A percentile compares a stretch with the other conserved stretches of the same genome.
These are phyloP conservation scores for Reticulitermes lucifugus DNA, from an alignment of 2,888 invertebrate species.

Conservation along the genomic window DNA sequence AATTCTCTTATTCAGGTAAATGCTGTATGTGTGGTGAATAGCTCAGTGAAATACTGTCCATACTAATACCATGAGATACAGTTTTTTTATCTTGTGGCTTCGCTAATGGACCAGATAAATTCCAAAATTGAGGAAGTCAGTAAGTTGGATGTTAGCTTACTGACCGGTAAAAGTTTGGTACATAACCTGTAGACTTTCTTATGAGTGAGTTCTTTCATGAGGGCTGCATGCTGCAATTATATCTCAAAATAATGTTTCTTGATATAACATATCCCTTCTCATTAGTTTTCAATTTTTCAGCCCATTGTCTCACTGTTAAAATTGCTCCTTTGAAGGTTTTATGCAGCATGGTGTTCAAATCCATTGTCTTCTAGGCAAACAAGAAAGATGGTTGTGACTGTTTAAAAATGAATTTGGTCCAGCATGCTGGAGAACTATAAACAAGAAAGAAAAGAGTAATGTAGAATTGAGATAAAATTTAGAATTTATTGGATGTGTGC, in stretches of 20 bases:
- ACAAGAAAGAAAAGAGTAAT: not conserved
- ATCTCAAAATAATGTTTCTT: no score
- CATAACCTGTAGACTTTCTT: not conserved
- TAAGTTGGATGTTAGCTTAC: not conserved
- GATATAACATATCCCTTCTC: no score
- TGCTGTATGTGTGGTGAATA: no score
- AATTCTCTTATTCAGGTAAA: no score
- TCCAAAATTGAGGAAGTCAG: conserved; percentile 4
- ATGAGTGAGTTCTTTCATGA: not conserved
- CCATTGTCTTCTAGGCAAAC: no score
- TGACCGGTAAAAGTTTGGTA: conserved; percentile 5
- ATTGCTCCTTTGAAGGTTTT: no score
- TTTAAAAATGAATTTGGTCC: not conserved
- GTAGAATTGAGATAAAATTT: not conserved
- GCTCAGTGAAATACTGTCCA: conserved; percentile 1
- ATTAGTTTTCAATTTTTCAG: no score
- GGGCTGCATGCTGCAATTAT: no score
- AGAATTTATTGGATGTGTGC: not conserved
- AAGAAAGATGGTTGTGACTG: no score
- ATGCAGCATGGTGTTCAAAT: no score
- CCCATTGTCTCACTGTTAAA: no score
- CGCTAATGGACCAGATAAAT: conserved; percentile 30
- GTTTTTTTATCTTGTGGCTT: not conserved
- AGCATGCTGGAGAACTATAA: not conserved
- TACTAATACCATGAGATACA: conserved; percentile 21